These are phyloP conservation scores for Tinea trinotella DNA, from an alignment of 2,888 invertebrate species.

Conservation along the genomic window DNA sequence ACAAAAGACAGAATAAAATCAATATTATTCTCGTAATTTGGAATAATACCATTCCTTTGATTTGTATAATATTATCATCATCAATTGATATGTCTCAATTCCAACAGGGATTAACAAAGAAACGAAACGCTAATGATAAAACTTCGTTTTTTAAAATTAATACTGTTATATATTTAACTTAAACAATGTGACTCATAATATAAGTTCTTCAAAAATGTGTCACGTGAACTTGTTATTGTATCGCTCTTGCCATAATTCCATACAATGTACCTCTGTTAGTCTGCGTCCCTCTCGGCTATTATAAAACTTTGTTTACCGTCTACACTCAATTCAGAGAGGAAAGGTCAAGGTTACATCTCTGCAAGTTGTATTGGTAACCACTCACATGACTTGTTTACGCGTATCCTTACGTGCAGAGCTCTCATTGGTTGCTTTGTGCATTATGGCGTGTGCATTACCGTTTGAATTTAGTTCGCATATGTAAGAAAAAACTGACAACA, in stretches of 20 bases:
- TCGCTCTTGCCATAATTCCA: background rate
- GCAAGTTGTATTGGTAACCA: slow-evolving; percentile 29
- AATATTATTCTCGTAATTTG: too few species aligned
- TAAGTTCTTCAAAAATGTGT: background rate
- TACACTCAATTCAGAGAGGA: slow-evolving; percentile 22
- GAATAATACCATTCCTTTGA: too few species aligned
- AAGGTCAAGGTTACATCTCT: slow-evolving; percentile 50
- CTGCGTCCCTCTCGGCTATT: slow-evolving; percentile 1
- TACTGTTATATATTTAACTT: background rate
- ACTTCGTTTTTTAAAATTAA: too few species aligned
- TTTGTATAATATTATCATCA: too few species aligned
- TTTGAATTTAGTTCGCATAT: background rate
- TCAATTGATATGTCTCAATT: too few species aligned
- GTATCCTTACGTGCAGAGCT: slow-evolving; percentile 36
- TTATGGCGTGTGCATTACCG: slow-evolving; percentile 10
- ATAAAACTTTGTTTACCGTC: slow-evolving; percentile 10
- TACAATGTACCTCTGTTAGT: background rate
- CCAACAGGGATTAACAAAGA: too few species aligned
- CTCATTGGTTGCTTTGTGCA: slow-evolving; percentile 40
- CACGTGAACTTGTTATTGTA: background rate
- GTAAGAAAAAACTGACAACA: slow-evolving; percentile 8
- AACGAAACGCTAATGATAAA: too few species aligned
- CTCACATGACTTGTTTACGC: slow-evolving; percentile 51
- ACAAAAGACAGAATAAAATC: too few species aligned
- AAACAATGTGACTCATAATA: background rate